Percentiles rank a stretch among this genome's conserved stretches.
phyloP scores from a whole-genome alignment of 2,888 invertebrate species.

The Biston stratarius region DNA sequence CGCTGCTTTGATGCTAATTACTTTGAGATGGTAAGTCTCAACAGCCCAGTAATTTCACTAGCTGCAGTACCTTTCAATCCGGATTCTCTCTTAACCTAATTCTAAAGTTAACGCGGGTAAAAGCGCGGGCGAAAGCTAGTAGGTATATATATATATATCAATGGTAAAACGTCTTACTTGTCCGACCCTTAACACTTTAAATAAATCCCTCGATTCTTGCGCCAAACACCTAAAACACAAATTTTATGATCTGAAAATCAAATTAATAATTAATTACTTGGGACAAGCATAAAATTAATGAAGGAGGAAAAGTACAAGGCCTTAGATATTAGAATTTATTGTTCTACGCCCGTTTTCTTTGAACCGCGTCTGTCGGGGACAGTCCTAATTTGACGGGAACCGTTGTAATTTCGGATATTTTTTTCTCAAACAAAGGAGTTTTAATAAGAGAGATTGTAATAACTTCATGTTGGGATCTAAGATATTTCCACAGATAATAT shows the following conservation, averaged over 20 bases:
- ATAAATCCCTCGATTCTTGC: too few relatives aligned
- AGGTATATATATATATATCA: too few relatives aligned
- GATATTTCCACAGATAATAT: neutral
- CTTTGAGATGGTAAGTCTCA: too few relatives aligned
- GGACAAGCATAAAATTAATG: conserved; percentile 49
- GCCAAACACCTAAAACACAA: conserved; percentile 33
- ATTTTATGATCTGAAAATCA: conserved; percentile 48
- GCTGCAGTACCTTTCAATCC: too few relatives aligned
- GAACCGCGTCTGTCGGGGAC: conserved; percentile 40
- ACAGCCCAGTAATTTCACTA: too few relatives aligned
- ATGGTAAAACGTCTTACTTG: too few relatives aligned
- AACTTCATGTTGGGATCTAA: conserved; percentile 15
- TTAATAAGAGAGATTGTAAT: conserved; percentile 23
- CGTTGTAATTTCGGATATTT: conserved; percentile 25
- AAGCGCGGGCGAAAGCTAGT: too few relatives aligned
- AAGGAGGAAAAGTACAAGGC: conserved; percentile 37
- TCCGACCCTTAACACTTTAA: too few relatives aligned
- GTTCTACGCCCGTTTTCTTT: conserved; percentile 35
- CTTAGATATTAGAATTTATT: conserved; percentile 44
- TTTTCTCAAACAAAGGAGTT: conserved; percentile 21
- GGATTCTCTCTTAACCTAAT: too few relatives aligned
- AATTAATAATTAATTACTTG: conserved; percentile 51
- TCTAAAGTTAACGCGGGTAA: too few relatives aligned
- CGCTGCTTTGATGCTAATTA: too few relatives aligned
- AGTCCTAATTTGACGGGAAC: conserved; percentile 39